Evolutionary conservation across 2,797 vertebrate species (phyloP).

Genomic region (Basileuterus tristriatus): DNA sequence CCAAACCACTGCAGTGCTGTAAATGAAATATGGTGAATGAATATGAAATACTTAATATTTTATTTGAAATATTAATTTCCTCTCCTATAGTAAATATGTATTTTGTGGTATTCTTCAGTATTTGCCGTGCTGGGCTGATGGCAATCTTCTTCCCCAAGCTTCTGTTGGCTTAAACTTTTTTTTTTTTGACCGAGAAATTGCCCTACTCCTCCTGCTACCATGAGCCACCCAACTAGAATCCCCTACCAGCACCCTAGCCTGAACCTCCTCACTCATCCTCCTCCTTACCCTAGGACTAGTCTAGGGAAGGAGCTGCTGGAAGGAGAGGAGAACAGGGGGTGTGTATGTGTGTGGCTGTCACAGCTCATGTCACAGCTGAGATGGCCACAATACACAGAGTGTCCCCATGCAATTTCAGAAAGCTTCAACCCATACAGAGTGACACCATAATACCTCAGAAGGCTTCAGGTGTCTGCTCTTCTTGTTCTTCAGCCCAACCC

Average conservation of each 20-base stretch:
- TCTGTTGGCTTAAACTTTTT: background rate
- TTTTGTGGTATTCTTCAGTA: background rate
- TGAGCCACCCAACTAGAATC: too few relatives aligned
- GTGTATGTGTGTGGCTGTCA: background rate
- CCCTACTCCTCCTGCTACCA: too few relatives aligned
- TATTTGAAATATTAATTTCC: background rate
- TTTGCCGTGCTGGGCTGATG: background rate
- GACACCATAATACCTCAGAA: background rate
- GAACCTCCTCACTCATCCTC: too few relatives aligned
- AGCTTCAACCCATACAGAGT: background rate
- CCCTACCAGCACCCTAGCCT: too few relatives aligned
- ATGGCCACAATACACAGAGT: background rate
- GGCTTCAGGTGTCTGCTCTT: accelerated
- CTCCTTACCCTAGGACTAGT: too few relatives aligned
- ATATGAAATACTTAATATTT: background rate
- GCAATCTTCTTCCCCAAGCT: background rate
- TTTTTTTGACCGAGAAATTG: background rate
- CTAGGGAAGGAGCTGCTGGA: background rate
- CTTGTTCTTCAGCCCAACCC: background rate
- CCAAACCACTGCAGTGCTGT: background rate
- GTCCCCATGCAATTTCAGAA: background rate
- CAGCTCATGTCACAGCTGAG: background rate
- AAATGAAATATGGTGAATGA: background rate
- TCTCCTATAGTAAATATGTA: background rate
- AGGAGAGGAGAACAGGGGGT: background rate